Base-by-base conservation (phyloP, 2,113 vertebrate genomes). In the Serilophus lunatus region DNA sequence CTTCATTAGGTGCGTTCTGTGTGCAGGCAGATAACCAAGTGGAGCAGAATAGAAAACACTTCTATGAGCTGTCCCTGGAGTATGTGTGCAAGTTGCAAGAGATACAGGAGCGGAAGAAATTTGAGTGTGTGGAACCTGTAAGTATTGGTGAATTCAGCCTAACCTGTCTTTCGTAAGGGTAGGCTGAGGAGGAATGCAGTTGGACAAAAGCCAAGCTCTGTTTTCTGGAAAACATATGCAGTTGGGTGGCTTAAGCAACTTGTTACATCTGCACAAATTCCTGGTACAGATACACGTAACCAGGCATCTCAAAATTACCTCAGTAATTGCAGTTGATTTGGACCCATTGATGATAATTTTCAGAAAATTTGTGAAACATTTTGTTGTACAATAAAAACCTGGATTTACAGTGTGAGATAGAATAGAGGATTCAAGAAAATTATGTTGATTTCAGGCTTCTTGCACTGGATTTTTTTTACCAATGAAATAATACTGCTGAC, bases 41-140 rank as follows among this genome's bases (percentile, higher is more conserved):
- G 96, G 99, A 99, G 87, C 97, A 95, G 83, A 98, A 98, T 51
- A 98, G 99, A 86, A 98, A 98, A 84, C 99, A 99, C 97, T 99
- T 99, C 94, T 99, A 99, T 75, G 99, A 99, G 86, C 98, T 99
- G 84, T 99, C 99, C 51, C 98, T 99, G 1, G 99, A 99, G 86
- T 99, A 99, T 5, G 99, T 99, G 8, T 99, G 99, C 97, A 99
- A 99, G 92, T 95, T 99, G 82, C 99, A 99, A 97, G 99, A 99
- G 95, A 99, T 99, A 95, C 99, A 99, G 95, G 99, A 99, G 95
- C 97, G 99, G 82, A 99, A 99, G 98, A 99, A 99, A 96, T 99
- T 99, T 97, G 99, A 99, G 83, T 99, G 99, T 90, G 99, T 99
- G 94, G 99, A 99, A 82, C 99, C 99, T 65, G 99, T 99, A 96